phyloP scores from a whole-genome alignment of 2,113 vertebrate genomes.

The Gymnobelideus leadbeateri region DNA sequence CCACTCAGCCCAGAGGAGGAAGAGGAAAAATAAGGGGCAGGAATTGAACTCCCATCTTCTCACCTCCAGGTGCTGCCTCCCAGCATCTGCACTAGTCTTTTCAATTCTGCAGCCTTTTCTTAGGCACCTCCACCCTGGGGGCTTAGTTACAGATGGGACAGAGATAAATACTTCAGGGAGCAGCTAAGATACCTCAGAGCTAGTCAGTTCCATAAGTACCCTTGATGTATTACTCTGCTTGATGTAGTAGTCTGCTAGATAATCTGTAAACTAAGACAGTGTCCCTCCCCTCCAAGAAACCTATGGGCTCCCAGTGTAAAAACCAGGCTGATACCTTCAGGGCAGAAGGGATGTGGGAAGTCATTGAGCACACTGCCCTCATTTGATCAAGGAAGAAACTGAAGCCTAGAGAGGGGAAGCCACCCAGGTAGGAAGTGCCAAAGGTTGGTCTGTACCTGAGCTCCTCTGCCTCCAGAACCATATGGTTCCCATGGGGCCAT shows the following conservation, averaged over 20 bases:
- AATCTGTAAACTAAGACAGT: not conserved
- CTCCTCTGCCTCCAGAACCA: no score
- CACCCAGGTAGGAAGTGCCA: no score
- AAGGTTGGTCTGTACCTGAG: no score
- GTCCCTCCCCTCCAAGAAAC: not conserved
- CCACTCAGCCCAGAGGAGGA: not conserved
- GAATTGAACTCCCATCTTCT: not conserved
- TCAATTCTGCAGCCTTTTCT: not conserved
- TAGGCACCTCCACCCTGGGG: not conserved
- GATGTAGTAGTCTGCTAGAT: no score
- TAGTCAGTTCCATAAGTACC: not conserved
- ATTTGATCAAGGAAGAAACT: not conserved
- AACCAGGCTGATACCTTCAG: not conserved
- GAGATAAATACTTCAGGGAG: no score
- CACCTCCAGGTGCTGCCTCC: not conserved
- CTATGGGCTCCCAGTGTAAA: not conserved
- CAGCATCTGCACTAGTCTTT: not conserved
- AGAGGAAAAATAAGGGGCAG: not conserved
- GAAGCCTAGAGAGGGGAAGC: no score
- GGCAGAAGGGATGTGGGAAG: not conserved
- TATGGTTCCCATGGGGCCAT: no score
- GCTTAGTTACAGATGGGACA: not conserved
- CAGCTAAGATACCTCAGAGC: not conserved
- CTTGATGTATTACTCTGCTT: no score
- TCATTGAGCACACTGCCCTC: not conserved